A percentile compares a stretch with the other conserved stretches of the same genome.
Conservation (phyloP, 2,888 invertebrate genomes). For the Aplocera efformata region DNA sequence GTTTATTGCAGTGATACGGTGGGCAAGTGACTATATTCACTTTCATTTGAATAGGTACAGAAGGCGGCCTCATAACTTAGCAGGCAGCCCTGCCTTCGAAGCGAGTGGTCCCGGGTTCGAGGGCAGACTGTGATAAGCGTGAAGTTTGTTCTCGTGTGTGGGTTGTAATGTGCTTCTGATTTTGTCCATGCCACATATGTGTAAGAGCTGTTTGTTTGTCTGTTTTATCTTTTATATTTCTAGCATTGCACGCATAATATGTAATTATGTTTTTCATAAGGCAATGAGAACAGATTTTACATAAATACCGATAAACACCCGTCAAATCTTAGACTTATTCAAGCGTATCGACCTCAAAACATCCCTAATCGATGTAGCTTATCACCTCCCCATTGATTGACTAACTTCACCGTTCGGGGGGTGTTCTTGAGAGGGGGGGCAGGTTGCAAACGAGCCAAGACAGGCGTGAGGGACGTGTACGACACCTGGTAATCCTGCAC, state of each 20-base stretch:
- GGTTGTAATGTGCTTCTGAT: no score
- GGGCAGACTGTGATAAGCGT: no score
- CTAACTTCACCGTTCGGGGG: conserved; percentile 30
- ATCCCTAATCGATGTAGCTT: conserved; percentile 23
- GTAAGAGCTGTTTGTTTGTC: no score
- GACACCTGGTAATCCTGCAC: conserved; percentile 27
- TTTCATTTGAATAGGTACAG: background rate
- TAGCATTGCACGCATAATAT: no score
- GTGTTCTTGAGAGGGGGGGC: conserved; percentile 33
- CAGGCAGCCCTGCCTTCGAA: no score
- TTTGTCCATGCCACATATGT: no score
- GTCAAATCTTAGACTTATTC: conserved; percentile 19
- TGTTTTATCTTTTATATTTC: no score
- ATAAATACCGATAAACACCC: no score
- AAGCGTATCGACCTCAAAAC: conserved; percentile 10
- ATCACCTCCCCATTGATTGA: conserved; percentile 38
- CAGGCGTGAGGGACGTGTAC: conserved; percentile 67
- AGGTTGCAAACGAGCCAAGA: conserved; percentile 64
- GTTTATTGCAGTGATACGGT: conserved; percentile 21
- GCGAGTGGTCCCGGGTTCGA: no score
- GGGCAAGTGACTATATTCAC: conserved; percentile 2
- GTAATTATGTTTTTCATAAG: no score
- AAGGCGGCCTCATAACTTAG: background rate
- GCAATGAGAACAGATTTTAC: no score
- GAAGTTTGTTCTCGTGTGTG: no score